These are phyloP conservation scores for Lutjanus argentimaculatus DNA, from an alignment of 2,797 vertebrate species.

Conservation along the genomic window DNA sequence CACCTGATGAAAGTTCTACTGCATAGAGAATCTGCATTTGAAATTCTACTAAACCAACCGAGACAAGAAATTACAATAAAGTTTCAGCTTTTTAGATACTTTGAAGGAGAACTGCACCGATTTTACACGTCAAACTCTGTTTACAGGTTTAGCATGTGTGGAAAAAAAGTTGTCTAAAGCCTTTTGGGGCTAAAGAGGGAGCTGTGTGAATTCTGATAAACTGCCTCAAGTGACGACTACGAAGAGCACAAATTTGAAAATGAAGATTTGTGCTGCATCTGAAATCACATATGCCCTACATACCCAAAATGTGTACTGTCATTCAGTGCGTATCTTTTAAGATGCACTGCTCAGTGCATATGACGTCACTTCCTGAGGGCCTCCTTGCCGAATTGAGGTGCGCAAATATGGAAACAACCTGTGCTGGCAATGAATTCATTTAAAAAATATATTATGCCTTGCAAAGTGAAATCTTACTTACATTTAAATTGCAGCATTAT, in stretches of 20 bases:
- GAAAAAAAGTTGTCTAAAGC: neutral
- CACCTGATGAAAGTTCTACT: conserved; percentile 14
- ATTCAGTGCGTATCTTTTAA: too few species aligned
- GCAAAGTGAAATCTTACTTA: too few species aligned
- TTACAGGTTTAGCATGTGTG: neutral
- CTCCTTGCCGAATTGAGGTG: too few species aligned
- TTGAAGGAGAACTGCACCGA: neutral
- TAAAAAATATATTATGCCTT: too few species aligned
- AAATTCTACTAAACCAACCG: conserved; percentile 4
- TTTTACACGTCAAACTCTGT: conserved; percentile 13
- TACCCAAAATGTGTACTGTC: too few species aligned
- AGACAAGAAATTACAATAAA: conserved; percentile 12
- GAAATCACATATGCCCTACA: too few species aligned
- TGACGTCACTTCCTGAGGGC: too few species aligned
- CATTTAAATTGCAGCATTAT: too few species aligned
- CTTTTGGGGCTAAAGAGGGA: neutral
- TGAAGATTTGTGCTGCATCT: too few species aligned
- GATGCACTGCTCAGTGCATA: too few species aligned
- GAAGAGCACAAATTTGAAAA: neutral
- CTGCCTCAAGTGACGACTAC: neutral
- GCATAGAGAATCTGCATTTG: conserved; percentile 13
- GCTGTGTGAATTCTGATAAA: neutral
- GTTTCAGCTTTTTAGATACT: conserved; percentile 2
- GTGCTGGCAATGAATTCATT: too few species aligned
- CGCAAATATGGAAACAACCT: too few species aligned